These are phyloP conservation scores for Enteromius treurensis DNA, from an alignment of 2,797 vertebrate species.

Conservation along the genomic window DNA sequence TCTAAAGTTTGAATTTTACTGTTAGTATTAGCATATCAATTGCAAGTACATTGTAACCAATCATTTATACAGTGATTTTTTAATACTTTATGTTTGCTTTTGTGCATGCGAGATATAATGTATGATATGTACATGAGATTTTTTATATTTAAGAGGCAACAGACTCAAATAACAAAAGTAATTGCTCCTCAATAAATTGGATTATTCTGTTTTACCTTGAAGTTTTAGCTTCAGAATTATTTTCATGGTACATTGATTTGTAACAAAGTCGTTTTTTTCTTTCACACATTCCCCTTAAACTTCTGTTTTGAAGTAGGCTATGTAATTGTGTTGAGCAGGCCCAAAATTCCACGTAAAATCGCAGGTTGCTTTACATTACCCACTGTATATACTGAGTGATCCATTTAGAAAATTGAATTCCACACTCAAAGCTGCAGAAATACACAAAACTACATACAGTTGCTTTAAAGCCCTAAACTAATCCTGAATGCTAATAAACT, in stretches of 20 bases:
- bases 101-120: conserved; percentile 8
- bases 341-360: background rate
- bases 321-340: background rate
- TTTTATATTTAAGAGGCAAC: conserved; percentile 58
- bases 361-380: background rate
- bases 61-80: background rate
- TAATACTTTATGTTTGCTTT: background rate
- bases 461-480: conserved; percentile 21
- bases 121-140: conserved; percentile 17
- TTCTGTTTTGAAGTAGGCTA: background rate
- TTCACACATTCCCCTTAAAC: background rate
- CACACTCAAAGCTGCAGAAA: background rate
- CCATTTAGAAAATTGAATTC: background rate
- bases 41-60: background rate
- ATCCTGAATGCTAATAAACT: background rate
- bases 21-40: conserved; percentile 1
- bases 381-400: background rate
- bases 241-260: background rate
- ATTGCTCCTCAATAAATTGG: conserved; percentile 40
- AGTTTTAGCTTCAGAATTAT: background rate
- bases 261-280: background rate
- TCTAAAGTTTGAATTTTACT: background rate
- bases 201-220: background rate
- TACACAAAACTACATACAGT: background rate
- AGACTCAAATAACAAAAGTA: conserved; percentile 69